Evolutionary conservation across 2,797 vertebrate genomes (phyloP), one percentile per base, ranked within the genome.

Genomic region (Geotria australis): DNA sequence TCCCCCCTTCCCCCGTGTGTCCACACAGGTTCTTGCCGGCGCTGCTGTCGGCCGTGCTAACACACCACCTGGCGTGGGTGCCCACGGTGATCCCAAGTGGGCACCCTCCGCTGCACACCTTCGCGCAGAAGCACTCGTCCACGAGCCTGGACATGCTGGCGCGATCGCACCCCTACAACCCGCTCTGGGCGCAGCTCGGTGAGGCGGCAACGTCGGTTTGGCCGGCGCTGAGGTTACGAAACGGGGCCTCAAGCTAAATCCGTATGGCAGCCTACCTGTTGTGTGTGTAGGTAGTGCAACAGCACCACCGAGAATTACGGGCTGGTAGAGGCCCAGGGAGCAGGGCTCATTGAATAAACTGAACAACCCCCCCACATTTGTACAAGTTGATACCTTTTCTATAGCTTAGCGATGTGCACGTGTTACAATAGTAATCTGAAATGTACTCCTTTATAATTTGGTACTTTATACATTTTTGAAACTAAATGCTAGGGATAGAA

Each of bases 41-140:
- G 8, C 74, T 98, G 45, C 73, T 99, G 67, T 94, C 91, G 38
- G 89, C 91, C 59, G 69, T 96, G 66, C 73, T 99, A 67, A 99
- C 89, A 58, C 94, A 96, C 70, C 91, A 99, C 63, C 70, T 99
- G 70, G 91, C 89, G 63, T 99, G 91, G 91, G 91, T 99, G n/a
- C 89, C 91, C 60, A 99, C 91, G 0, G 89, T 99, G 62, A 99
- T 99, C 86, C 91, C 91, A 59, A 96, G 94, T 15, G 91, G 88
- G 49, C 91, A 99, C 56, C 89, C 89, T 2, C 91, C 88, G 11
- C 86, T 99, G 65, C 81, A 84, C 66, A 94, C 84, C 68, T 99
- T 96, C 73, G 74, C 94, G 58, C 89, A 99, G 71, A 99, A 99
- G 65, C 89, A 96, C 76, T 99, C 91, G 49, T 96, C 88, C 14